Base-by-base conservation (phyloP, 2,888 invertebrate species). In the Phaonia tiefii region DNA sequence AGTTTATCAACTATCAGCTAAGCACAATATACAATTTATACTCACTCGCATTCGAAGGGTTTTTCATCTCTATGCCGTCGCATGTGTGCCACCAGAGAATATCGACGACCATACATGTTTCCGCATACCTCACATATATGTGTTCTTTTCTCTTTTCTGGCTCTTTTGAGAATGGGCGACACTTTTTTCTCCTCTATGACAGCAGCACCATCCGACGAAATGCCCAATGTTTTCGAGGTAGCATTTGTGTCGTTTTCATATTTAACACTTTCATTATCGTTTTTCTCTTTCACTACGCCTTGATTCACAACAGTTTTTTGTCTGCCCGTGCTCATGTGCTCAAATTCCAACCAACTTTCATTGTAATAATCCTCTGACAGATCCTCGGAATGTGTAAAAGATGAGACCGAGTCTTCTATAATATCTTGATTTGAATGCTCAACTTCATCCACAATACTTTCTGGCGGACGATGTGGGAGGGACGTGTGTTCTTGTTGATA, bases 71-170 rank as follows among this genome's bases (percentile, higher is more conserved):
- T 88, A 85, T 91, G 91, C 17, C 91, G 85, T 39, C 90, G 86
- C 89, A 90, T 89, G 78, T 91, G 91, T 0, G 88, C 87, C 60
- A 89, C 90, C 17, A 91, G 81, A 0, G 89, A 87, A 78, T 89
- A 90, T 54, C 90, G 89, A 2, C 89, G 87, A 8, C 88, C 86
- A 83, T 91, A 91, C 0, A 85, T 86, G 75, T 91, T 91, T 1
- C 90, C 91, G 75, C 91, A 91, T 7, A 90, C 83, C 15, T 89
- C 87, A 79, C 91, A 91, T 15, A 89, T 86, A 82, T 90, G 88
- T 1, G 83, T 71, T 22, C 84, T 83, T 65, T 86, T 87, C 37
- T 46, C 86, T 49, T 46, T 86, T 80, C 44, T 73, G 63, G 4
- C 37, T 11, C 70, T 75, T 4, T 42, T 54, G 11, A 2, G 2